Percentiles rank a stretch among this genome's conserved stretches.
phyloP scores from a whole-genome alignment of 2,113 vertebrate genomes.

The Passer montanus region DNA sequence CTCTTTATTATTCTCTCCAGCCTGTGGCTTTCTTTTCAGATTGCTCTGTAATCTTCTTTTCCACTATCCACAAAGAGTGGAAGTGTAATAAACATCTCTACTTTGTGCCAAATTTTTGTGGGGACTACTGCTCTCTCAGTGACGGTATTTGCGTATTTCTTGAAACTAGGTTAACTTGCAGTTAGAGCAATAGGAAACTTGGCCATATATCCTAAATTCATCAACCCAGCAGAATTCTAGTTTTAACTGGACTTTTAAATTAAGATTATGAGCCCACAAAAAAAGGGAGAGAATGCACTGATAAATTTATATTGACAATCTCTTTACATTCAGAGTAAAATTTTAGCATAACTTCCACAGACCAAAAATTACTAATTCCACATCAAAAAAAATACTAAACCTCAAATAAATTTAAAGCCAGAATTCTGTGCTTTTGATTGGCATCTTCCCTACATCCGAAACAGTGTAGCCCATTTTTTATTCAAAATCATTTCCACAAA shows the following conservation, averaged over 20 bases:
- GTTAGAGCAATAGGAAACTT: not conserved
- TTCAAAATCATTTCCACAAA: not conserved
- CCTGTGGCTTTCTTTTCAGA: not conserved
- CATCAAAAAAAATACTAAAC: not conserved
- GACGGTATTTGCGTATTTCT: not conserved
- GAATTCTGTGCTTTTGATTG: not conserved
- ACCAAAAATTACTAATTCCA: not conserved
- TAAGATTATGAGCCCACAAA: not conserved
- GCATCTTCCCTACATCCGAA: not conserved
- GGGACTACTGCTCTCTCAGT: not conserved
- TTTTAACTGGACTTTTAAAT: not conserved
- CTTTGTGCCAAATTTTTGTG: not conserved
- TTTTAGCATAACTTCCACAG: not conserved
- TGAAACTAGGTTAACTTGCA: not conserved
- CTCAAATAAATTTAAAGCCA: not conserved
- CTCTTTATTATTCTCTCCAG: slow-evolving; percentile 37
- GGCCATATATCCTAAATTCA: not conserved
- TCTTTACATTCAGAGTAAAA: not conserved
- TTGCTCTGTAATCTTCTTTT: not conserved
- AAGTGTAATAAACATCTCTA: not conserved
- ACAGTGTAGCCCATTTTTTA: not conserved
- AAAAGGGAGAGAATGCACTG: not conserved
- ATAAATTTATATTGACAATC: not conserved
- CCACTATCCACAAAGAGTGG: not conserved
- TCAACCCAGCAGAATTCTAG: not conserved